These are phyloP conservation scores for Chalcosyrphus nemorum DNA, from an alignment of 2,888 invertebrate genomes.

Conservation along the genomic window DNA sequence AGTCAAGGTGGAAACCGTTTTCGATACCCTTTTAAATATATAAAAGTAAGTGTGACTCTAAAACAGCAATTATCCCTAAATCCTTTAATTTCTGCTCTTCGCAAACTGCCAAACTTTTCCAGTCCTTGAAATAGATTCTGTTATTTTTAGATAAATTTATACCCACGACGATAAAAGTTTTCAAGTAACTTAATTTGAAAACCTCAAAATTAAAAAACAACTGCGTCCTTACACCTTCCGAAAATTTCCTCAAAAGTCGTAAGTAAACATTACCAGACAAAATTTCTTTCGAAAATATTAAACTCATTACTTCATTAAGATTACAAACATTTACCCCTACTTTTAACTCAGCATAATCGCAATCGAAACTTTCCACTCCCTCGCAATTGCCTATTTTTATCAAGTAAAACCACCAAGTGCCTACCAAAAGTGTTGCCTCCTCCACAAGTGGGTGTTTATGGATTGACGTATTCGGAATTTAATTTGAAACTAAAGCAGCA, in stretches of 20 bases:
- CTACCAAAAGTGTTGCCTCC: conserved; percentile 37
- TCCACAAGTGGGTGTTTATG: conserved; percentile 72
- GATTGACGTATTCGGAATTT: conserved; percentile 72
- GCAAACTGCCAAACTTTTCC: no score
- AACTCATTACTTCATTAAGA: conserved; percentile 17
- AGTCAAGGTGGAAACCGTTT: no score
- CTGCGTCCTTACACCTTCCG: no score
- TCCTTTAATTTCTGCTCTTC: no score
- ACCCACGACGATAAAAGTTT: no score
- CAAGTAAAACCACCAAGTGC: conserved; percentile 61
- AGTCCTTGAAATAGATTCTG: no score
- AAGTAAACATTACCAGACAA: conserved; percentile 2
- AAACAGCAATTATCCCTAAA: no score
- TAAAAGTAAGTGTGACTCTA: no score
- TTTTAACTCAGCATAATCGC: background rate
- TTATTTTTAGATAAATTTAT: no score
- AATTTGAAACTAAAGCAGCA: conserved; percentile 66
- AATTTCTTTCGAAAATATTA: background rate
- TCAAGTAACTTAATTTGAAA: no score
- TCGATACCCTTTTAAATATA: no score
- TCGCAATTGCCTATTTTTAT: conserved; percentile 44
- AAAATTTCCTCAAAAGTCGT: background rate
- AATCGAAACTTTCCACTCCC: conserved; percentile 14
- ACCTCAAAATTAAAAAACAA: background rate
- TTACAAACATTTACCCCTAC: background rate